Percentiles rank a stretch among this genome's conserved stretches.
These are phyloP conservation scores for Phoeniculus purpureus DNA, from an alignment of 2,797 vertebrate genomes.

Conservation along the genomic window DNA sequence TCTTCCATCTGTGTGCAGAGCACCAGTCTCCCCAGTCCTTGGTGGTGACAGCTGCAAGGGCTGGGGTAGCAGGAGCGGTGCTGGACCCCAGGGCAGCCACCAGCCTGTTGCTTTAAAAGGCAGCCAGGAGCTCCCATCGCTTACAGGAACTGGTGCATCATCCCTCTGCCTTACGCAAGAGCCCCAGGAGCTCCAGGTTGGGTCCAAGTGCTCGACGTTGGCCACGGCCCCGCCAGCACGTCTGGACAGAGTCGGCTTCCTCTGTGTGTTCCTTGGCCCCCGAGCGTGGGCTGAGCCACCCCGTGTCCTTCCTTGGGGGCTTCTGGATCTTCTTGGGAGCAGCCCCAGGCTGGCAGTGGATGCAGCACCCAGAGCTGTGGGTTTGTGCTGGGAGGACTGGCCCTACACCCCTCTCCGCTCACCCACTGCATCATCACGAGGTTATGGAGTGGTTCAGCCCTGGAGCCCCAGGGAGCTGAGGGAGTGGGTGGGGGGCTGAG, in stretches of 20 bases:
- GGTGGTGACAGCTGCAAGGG: not conserved
- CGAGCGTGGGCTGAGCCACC: accelerated
- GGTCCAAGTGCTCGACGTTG: conserved; percentile 47
- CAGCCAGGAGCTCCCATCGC: conserved; percentile 63
- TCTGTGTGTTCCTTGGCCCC: not conserved
- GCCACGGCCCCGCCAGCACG: conserved; percentile 6
- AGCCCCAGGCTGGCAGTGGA: not conserved
- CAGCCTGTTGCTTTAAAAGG: conserved; percentile 53
- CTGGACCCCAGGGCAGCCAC: not conserved
- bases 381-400: not conserved
- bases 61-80: not conserved
- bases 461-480: accelerated
- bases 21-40: accelerated
- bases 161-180: conserved; percentile 65
- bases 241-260: conserved; percentile 8
- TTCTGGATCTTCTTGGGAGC: not conserved
- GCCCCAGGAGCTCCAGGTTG: conserved; percentile 46
- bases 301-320: not conserved
- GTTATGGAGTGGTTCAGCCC: not conserved
- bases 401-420: not conserved
- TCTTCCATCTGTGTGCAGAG: accelerated
- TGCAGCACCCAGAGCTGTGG: not conserved
- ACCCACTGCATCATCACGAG: not conserved
- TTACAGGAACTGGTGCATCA: conserved; percentile 72
- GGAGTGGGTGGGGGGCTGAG: not conserved